Evolutionary conservation across 2,113 vertebrate species (phyloP).

Genomic region (Acrocephalus kingi): DNA sequence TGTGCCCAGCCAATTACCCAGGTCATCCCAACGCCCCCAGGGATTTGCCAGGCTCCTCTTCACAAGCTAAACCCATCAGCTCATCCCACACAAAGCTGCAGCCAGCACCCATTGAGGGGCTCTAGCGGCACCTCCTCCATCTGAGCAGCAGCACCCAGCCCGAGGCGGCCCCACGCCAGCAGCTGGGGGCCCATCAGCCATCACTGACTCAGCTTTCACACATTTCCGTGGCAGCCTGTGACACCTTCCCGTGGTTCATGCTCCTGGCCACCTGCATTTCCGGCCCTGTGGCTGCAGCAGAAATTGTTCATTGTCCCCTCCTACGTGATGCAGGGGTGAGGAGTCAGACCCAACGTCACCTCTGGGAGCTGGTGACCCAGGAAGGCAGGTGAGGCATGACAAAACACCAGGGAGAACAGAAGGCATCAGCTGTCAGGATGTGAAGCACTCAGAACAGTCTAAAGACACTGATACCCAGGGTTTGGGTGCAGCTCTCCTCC

Average conservation of each 20-base stretch:
- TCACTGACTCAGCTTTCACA: not conserved
- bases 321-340: not conserved
- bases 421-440: not conserved
- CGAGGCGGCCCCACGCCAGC: rapidly evolving
- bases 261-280: not conserved
- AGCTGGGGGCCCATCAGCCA: not conserved
- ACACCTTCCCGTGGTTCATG: not conserved
- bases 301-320: not conserved
- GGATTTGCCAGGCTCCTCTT: not conserved
- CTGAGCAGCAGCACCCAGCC: not conserved
- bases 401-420: rapidly evolving
- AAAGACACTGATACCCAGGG: not conserved
- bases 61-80: not conserved
- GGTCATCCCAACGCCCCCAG: rapidly evolving
- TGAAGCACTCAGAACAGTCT: not conserved
- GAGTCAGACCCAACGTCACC: not conserved
- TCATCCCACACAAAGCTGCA: not conserved
- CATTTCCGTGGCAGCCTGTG: not conserved
- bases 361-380: not conserved
- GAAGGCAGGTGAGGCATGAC: not conserved
- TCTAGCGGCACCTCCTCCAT: not conserved
- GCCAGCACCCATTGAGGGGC: not conserved
- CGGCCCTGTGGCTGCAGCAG: not conserved
- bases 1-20: not conserved
- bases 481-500: not conserved